These are phyloP conservation scores for Anarhynchus alexandrinus DNA, from an alignment of 2,113 vertebrate genomes.

Conservation along the genomic window DNA sequence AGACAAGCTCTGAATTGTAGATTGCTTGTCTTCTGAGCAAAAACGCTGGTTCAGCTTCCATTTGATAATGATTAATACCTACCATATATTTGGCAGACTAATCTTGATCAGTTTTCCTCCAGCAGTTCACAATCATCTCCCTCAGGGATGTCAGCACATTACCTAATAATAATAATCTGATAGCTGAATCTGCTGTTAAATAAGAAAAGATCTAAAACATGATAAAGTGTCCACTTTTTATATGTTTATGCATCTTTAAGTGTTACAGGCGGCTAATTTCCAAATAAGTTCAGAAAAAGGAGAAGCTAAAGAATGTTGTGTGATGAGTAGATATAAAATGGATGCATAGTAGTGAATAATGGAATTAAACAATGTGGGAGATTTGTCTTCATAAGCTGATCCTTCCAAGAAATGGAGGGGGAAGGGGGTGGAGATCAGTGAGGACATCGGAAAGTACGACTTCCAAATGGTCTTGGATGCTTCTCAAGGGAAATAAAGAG, in stretches of 20 bases:
- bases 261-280: not conserved
- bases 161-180: not conserved
- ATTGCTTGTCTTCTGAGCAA: not conserved
- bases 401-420: slow-evolving; percentile 4
- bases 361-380: not conserved
- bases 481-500: slow-evolving; percentile 54
- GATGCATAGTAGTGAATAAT: not conserved
- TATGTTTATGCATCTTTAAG: not conserved
- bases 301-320: not conserved
- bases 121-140: not conserved
- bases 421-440: not conserved
- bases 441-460: slow-evolving; percentile 4
- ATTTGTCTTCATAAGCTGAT: not conserved
- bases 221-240: not conserved
- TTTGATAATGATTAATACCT: slow-evolving; percentile 34
- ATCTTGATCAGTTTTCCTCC: not conserved
- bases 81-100: not conserved
- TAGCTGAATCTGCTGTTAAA: not conserved
- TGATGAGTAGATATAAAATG: not conserved
- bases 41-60: not conserved
- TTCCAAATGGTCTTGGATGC: slow-evolving; percentile 31
- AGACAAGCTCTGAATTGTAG: not conserved
- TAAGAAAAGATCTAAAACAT: not conserved
- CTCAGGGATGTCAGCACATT: slow-evolving; percentile 19
- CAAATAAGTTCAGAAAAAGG: not conserved